A percentile compares a stretch with the other conserved stretches of the same genome.
Conservation (phyloP, 2,113 vertebrate genomes). For the Oreochromis niloticus region DNA sequence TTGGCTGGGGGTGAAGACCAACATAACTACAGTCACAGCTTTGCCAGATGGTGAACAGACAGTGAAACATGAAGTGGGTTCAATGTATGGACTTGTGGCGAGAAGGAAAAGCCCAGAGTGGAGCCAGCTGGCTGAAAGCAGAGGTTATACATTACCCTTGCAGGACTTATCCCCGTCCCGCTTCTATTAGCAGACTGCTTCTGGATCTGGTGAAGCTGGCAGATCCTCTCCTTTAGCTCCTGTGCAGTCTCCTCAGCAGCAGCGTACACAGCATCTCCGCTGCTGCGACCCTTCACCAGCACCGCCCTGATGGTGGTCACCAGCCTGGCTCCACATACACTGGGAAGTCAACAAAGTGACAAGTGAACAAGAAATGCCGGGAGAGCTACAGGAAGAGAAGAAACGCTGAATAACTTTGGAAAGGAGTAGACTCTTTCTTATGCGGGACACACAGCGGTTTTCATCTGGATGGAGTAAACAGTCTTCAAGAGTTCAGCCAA, state of each 20-base stretch:
- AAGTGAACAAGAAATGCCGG: neutral
- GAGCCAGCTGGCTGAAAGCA: neutral
- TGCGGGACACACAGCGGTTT: neutral
- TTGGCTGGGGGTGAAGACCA: constrained; percentile 75
- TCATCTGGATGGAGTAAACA: constrained; percentile 45
- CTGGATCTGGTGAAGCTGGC: constrained; percentile 75
- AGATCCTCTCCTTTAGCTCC: constrained; percentile 82
- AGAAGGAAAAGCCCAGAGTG: neutral
- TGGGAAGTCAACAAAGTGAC: constrained; percentile 41
- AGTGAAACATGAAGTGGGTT: neutral
- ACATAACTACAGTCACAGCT: neutral
- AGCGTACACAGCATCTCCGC: constrained; percentile 70
- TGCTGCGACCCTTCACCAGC: constrained; percentile 83
- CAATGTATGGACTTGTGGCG: neutral
- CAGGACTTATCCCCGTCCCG: constrained; percentile 83
- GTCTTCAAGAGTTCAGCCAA: constrained; percentile 39
- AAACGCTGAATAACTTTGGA: neutral
- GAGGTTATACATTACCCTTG: constrained; percentile 76
- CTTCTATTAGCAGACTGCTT: constrained; percentile 34
- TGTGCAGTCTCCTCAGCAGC: constrained; percentile 76
- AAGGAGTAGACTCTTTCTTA: neutral
- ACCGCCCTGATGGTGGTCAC: constrained; percentile 79
- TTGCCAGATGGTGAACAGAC: neutral
- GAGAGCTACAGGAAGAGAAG: neutral
- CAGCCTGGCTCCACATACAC: constrained; percentile 78